These are phyloP conservation scores for Phalangium opilio DNA, from an alignment of 2,888 invertebrate genomes.

Conservation along the genomic window DNA sequence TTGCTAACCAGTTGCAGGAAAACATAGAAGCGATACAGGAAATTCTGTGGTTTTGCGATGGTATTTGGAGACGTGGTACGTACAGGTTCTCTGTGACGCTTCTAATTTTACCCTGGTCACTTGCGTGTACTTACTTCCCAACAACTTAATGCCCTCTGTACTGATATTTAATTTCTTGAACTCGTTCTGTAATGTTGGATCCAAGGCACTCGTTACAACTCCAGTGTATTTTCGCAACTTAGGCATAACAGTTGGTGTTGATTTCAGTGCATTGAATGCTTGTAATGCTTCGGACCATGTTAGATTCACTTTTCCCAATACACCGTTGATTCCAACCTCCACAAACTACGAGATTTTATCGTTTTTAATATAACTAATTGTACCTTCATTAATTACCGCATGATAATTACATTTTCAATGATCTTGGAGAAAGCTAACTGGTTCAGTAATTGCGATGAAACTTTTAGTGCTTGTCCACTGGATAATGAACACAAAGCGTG, in stretches of 20 bases:
- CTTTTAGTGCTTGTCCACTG: background rate
- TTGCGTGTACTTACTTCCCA: conserved; percentile 14
- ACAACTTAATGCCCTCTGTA: conserved; percentile 5
- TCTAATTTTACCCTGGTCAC: too few species aligned
- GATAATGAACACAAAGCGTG: background rate
- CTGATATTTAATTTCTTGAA: conserved; percentile 5
- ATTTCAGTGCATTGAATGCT: conserved; percentile 7
- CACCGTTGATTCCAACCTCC: conserved; percentile 11
- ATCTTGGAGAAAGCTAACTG: background rate
- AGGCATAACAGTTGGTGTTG: conserved; percentile 6
- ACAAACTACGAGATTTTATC: conserved; percentile 8
- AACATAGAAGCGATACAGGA: too few species aligned
- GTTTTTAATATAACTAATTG: background rate
- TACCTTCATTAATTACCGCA: background rate
- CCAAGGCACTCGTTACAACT: conserved; percentile 7
- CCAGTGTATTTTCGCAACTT: conserved; percentile 5
- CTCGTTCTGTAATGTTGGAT: conserved; percentile 7
- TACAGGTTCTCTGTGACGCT: too few species aligned
- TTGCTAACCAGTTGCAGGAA: too few species aligned
- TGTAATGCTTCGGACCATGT: conserved; percentile 7
- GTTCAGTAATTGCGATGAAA: background rate
- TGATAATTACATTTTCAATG: background rate
- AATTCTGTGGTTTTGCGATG: too few species aligned
- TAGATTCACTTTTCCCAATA: conserved; percentile 9
- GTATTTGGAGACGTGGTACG: too few species aligned